These are phyloP conservation scores for Phyto melanocephala DNA, from an alignment of 2,888 invertebrate genomes.

Conservation along the genomic window DNA sequence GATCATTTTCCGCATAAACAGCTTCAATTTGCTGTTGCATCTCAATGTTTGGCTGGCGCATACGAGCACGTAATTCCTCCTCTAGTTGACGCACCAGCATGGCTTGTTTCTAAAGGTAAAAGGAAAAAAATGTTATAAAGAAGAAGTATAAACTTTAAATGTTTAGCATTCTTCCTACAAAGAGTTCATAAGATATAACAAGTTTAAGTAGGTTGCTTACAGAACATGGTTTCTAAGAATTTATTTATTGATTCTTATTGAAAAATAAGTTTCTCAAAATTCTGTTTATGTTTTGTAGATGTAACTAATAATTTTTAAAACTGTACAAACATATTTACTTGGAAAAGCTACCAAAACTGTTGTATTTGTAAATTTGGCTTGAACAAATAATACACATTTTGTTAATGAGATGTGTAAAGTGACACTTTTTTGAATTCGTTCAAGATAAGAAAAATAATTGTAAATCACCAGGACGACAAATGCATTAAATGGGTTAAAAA, in stretches of 20 bases:
- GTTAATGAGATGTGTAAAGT: too few species aligned
- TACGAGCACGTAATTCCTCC: slow-evolving; percentile 92
- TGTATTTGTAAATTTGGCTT: too few species aligned
- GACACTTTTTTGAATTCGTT: too few species aligned
- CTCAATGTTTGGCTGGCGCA: slow-evolving; percentile 94
- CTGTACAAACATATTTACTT: too few species aligned
- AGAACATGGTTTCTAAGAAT: neutral
- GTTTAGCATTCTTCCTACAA: slow-evolving; percentile 11
- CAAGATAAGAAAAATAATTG: too few species aligned
- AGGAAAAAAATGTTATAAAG: neutral
- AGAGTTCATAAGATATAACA: slow-evolving; percentile 46
- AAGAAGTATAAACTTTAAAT: neutral
- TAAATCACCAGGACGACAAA: too few species aligned
- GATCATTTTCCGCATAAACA: slow-evolving; percentile 95
- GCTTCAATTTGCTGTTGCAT: slow-evolving; percentile 95
- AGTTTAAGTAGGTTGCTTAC: neutral
- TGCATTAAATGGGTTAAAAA: too few species aligned
- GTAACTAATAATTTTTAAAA: too few species aligned
- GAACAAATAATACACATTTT: too few species aligned
- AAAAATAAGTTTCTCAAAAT: too few species aligned
- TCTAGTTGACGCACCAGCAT: slow-evolving; percentile 95
- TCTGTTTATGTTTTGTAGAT: too few species aligned
- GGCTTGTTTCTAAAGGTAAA: slow-evolving; percentile 89
- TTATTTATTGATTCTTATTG: neutral
- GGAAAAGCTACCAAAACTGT: too few species aligned